Evolutionary conservation across 2,888 invertebrate species (phyloP), one percentile per base, ranked within the genome.

Genomic region (Meghimatium bilineatum): DNA sequence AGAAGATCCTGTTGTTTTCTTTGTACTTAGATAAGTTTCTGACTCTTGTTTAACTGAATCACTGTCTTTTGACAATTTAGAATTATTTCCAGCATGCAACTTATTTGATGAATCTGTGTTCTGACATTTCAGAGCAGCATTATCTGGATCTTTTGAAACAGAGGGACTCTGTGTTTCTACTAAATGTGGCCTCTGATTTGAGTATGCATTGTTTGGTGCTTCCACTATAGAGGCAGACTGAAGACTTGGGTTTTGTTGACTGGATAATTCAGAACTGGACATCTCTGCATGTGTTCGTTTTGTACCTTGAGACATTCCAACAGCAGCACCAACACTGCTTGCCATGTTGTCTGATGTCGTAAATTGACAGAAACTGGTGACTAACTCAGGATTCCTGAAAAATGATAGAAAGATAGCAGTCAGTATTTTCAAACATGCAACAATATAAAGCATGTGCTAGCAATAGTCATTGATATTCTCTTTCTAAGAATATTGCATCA

Each of bases 291-390:
- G 81, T 72, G 74, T 72, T 12, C 44, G 81, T 36, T 74, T 72
- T n/a, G 63, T 44, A 56, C 60, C 74, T 63, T 81, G 81, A 29
- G 81, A 38, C 17, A 72, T 56, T 20, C 72, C 60, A 38, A 63
- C 72, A 81, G 81, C 44, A 56, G 74, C 60, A 74, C 81, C 60
- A 8, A 81, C 63, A 34, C 81, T 81, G 74, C 81, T 81, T 29
- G 81, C 81, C 81, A 81, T 81, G 34, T 26, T 81, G 52, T 32
- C 81, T 38, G 34, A 29, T 1, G 20, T 76, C 12, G 34, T 32
- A 34, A 3, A 32, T 29, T 74, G 38, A 17, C 74, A 32, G 44
- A 10, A 29, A 36, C 32, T 29, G 49, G 29, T n/a, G 29, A 49
- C 74, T 77, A 77, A 6, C 12, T 60, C 60, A 63, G 63, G 26